Percentiles rank a stretch among this genome's conserved stretches.
Conservation (phyloP, 2,888 invertebrate species). For the Helobdella robusta region DNA sequence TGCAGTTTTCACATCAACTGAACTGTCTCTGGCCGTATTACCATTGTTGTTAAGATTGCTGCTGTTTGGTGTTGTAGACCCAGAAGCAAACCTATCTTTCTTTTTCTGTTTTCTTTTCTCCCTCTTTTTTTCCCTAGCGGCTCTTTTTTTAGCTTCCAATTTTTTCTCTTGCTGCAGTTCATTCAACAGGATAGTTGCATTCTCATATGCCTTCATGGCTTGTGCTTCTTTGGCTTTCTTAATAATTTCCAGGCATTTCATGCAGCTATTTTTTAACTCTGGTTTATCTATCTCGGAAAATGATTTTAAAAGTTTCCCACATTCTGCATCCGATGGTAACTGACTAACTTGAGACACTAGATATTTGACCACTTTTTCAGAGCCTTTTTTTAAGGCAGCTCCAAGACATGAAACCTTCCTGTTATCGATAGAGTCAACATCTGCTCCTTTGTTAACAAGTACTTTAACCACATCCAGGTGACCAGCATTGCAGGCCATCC, state of each 20-base stretch:
- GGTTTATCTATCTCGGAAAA: conserved; percentile 59
- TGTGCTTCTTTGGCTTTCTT: conserved; percentile 93
- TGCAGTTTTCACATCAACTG: conserved; percentile 53
- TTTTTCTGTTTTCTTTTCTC: conserved; percentile 64
- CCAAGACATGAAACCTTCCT: conserved; percentile 91
- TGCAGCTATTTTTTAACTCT: conserved; percentile 80
- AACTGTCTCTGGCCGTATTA: too few relatives aligned
- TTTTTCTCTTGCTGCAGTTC: conserved; percentile 87
- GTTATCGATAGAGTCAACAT: conserved; percentile 96
- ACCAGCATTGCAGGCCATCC: conserved; percentile 88
- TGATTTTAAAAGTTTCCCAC: conserved; percentile 79
- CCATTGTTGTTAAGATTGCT: conserved; percentile 40
- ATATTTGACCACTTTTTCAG: conserved; percentile 76
- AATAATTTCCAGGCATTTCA: conserved; percentile 87
- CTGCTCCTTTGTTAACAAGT: conserved; percentile 75
- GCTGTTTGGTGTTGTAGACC: conserved; percentile 54
- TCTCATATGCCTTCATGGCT: conserved; percentile 93
- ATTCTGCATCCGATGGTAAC: conserved; percentile 94
- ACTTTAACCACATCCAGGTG: conserved; percentile 90
- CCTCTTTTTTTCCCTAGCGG: conserved; percentile 78
- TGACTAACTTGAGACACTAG: conserved; percentile 96
- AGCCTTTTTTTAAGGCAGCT: conserved; percentile 85
- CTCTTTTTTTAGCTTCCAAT: conserved; percentile 77
- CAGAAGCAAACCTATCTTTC: conserved; percentile 53
- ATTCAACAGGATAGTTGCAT: conserved; percentile 86